Base-by-base conservation (phyloP, 2,888 invertebrate species). In the Crossocerus cetratus region DNA sequence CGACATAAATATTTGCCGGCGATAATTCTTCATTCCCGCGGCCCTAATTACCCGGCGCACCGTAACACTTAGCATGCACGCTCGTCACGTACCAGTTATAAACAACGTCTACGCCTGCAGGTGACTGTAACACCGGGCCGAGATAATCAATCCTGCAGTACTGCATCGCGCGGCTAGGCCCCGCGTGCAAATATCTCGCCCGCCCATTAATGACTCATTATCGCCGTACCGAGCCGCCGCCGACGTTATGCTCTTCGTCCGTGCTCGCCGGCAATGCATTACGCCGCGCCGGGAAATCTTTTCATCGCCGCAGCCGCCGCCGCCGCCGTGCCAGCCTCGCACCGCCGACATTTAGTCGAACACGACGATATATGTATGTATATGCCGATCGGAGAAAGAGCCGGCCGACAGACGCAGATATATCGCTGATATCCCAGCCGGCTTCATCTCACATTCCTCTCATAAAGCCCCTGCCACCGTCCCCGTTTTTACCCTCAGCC, bases 151-250 rank as follows among this genome's bases (percentile, higher is more conserved):
- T 83, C 82, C 75, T 44, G 72, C n/a, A 65, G 71, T 62, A 65
- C 69, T 59, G 67, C 74, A 64, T 71, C 67, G 70, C 60, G 63
- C 59, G 58, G 53, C 61, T 68, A 59, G 59, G n/a, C n/a, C 63
- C 58, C 60, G 67, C 72, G 74, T 69, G 77, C 83, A 77, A 83
- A 81, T 83, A 81, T 81, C 82, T 77, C 79, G 79, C 32, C 8
- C n/a, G n/a, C 69, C 76, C 77, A 83, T 82, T 82, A 82, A 82
- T 82, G 83, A 82, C 69, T 83, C 80, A 82, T 82, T 83, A 82
- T 81, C 82, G 81, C 72, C 42, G 69, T 73, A 68, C 81, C 83
- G n/a, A n/a, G n/a, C n/a, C n/a, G n/a, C n/a, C n/a, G n/a, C n/a
- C n/a, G n/a, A n/a, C n/a, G 83, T 83, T 82, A 82, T 74, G 78